phyloP scores from a whole-genome alignment of 2,888 invertebrate species.

The Andrena haemorrhoa region DNA sequence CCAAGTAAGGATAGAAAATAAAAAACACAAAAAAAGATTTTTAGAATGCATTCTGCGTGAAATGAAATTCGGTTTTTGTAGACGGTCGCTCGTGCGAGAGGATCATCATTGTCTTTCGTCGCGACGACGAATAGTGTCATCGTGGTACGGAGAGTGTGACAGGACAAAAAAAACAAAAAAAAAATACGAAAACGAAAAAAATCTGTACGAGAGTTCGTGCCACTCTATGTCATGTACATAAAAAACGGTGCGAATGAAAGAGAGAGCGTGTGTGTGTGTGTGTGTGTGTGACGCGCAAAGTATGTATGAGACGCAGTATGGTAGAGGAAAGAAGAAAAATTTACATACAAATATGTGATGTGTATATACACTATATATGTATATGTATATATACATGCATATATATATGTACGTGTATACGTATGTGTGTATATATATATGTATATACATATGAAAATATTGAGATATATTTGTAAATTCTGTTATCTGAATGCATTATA shows the following conservation, averaged over 20 bases:
- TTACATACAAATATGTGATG: slow-evolving; percentile 70
- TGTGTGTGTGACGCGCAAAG: slow-evolving; percentile 26
- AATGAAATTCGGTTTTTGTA: slow-evolving; percentile 40
- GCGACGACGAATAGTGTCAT: slow-evolving; percentile 32
- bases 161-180: slow-evolving; percentile 30
- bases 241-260: slow-evolving; percentile 38
- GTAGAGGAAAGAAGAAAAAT: slow-evolving; percentile 51
- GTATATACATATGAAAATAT: slow-evolving; percentile 70
- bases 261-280: slow-evolving; percentile 14
- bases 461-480: slow-evolving; percentile 84
- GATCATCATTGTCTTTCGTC: slow-evolving; percentile 31
- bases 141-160: slow-evolving; percentile 33
- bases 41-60: slow-evolving; percentile 44
- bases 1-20: slow-evolving; percentile 16
- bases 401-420: slow-evolving; percentile 17
- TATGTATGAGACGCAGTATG: slow-evolving; percentile 27
- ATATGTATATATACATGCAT: slow-evolving; percentile 24
- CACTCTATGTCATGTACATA: slow-evolving; percentile 79
- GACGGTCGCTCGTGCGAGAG: slow-evolving; percentile 58
- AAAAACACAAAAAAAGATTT: slow-evolving; percentile 29
- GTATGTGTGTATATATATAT: slow-evolving; percentile 54
- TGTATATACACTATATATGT: slow-evolving; percentile 65
- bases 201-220: slow-evolving; percentile 77
- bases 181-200: slow-evolving; percentile 66
- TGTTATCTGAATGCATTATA: slow-evolving; percentile 83